phyloP scores from a whole-genome alignment of 2,888 invertebrate genomes.

The Ormyrus pomaceus region DNA sequence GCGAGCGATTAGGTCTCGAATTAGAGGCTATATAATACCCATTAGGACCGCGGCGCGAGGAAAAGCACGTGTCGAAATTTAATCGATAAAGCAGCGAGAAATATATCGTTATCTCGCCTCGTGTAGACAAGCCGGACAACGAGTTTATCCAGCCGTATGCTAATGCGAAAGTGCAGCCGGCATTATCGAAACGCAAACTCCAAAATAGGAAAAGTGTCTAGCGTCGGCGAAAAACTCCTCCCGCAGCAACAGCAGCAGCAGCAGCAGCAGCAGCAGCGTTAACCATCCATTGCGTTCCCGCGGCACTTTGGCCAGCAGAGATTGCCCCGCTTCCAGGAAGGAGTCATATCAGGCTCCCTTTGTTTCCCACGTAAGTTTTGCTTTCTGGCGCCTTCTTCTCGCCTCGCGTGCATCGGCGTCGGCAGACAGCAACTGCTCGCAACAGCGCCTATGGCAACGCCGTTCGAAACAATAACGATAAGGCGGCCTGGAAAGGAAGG shows the following conservation, averaged over 20 bases:
- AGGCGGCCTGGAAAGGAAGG: constrained; percentile 3
- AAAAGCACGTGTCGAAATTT: constrained; percentile 13
- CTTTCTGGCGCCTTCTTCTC: background rate
- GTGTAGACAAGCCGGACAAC: constrained; percentile 11
- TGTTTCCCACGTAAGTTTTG: background rate
- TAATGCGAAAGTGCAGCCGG: background rate
- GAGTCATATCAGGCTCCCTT: constrained; percentile 17
- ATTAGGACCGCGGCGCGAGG: background rate
- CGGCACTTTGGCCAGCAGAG: constrained; percentile 30
- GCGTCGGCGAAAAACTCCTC: constrained; percentile 18
- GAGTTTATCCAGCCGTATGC: background rate
- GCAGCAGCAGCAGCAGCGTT: constrained; percentile 8
- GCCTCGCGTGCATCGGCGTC: background rate
- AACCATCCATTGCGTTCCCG: constrained; percentile 38
- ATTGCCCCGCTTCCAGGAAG: constrained; percentile 22
- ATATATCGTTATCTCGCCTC: background rate
- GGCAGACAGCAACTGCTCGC: background rate
- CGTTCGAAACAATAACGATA: constrained; percentile 7
- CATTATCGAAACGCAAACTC: background rate
- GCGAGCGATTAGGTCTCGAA: constrained; percentile 12
- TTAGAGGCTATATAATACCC: background rate
- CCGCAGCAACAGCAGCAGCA: constrained; percentile 1
- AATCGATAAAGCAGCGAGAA: constrained; percentile 15
- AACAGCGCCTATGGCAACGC: constrained; percentile 3
- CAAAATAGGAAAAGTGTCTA: background rate